Percentiles rank a stretch among this genome's conserved stretches.
These are phyloP conservation scores for Geotria australis DNA, from an alignment of 2,797 vertebrate species.

Conservation along the genomic window DNA sequence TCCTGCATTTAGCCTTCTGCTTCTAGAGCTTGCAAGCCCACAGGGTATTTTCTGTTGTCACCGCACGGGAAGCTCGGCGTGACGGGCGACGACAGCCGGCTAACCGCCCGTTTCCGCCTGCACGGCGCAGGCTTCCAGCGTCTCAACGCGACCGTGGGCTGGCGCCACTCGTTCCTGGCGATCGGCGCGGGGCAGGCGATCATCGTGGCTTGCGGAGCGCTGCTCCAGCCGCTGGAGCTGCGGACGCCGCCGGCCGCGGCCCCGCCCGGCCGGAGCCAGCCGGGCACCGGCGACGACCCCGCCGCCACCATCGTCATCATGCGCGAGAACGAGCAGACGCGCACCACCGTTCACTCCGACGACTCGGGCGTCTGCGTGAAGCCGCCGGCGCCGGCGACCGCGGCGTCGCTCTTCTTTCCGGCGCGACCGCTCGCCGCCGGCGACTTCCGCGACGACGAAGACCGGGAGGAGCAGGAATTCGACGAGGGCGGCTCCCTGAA, in stretches of 20 bases:
- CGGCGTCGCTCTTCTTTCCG: too few relatives aligned
- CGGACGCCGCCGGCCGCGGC: neutral
- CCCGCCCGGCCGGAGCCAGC: too few relatives aligned
- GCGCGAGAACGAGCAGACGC: conserved; percentile 44
- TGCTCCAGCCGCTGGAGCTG: conserved; percentile 26
- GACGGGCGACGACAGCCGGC: too few relatives aligned
- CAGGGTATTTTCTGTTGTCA: too few relatives aligned
- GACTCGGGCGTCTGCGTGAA: conserved; percentile 39
- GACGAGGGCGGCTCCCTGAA: neutral
- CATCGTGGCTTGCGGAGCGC: conserved; percentile 26
- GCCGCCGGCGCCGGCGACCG: too few relatives aligned
- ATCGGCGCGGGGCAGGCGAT: conserved; percentile 40
- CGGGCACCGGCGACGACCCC: too few relatives aligned
- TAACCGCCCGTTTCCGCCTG: neutral
- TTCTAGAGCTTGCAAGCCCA: too few relatives aligned
- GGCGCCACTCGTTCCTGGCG: conserved; percentile 39
- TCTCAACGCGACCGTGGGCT: conserved; percentile 40
- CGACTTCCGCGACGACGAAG: neutral
- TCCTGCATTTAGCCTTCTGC: too few relatives aligned
- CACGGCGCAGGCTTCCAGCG: conserved; percentile 24
- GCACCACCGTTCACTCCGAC: conserved; percentile 39
- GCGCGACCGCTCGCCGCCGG: neutral
- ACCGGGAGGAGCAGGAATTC: neutral
- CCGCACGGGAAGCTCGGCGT: too few relatives aligned
- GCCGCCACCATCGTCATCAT: neutral